phyloP scores from a whole-genome alignment of 2,797 vertebrate species.

The Geotria australis region DNA sequence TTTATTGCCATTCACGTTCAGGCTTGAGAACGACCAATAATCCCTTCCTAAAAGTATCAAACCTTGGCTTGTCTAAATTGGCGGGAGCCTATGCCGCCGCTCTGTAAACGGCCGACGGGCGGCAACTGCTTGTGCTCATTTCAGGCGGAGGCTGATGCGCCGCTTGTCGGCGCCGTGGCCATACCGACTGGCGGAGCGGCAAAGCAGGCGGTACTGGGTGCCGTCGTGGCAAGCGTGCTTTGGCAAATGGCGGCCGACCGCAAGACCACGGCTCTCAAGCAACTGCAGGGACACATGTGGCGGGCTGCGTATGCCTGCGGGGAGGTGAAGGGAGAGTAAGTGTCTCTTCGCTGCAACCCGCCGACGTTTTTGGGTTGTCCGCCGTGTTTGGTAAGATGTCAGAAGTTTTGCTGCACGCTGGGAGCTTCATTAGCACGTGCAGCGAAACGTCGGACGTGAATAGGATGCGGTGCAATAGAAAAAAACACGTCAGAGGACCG shows the following conservation, averaged over 20 bases:
- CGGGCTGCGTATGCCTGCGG: constrained; percentile 40
- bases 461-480: not conserved
- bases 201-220: constrained; percentile 38
- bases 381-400: too few species aligned
- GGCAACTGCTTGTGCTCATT: not conserved
- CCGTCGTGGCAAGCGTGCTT: constrained; percentile 43
- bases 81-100: too few species aligned
- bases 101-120: too few species aligned
- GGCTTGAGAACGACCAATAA: too few species aligned
- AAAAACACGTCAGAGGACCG: not conserved
- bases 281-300: constrained; percentile 93
- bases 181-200: constrained; percentile 39
- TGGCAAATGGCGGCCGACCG: constrained; percentile 94
- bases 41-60: too few species aligned
- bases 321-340: constrained; percentile 72
- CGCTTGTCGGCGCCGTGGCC: constrained; percentile 29
- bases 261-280: constrained; percentile 69
- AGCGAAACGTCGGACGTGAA: not conserved
- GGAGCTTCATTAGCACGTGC: too few species aligned
- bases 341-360: constrained; percentile 6
- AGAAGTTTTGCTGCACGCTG: too few species aligned
- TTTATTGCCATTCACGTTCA: too few species aligned
- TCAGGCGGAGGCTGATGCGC: constrained; percentile 58
- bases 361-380: too few species aligned
- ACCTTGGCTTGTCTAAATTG: too few species aligned